These are phyloP conservation scores for Panagrolaimus sp. DNA, from an alignment of 1,140 invertebrate species.

Conservation along the genomic window DNA sequence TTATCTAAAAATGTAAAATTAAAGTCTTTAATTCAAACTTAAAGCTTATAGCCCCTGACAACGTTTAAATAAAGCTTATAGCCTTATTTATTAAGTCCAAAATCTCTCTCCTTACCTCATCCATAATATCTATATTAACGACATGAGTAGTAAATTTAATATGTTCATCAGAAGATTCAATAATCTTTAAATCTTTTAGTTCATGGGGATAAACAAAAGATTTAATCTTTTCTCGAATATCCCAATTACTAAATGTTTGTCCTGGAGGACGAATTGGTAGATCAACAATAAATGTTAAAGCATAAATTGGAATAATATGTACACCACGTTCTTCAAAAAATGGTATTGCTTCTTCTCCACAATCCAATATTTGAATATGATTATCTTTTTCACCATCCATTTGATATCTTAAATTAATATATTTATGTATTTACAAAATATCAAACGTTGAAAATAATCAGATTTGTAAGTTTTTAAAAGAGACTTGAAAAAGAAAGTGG, in stretches of 20 bases:
- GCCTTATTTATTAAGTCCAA: too few species aligned
- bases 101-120: background rate
- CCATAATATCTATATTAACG: slow-evolving; percentile 16
- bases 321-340: slow-evolving; percentile 5
- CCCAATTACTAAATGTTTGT: slow-evolving; percentile 14
- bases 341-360: slow-evolving; percentile 6
- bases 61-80: too few species aligned
- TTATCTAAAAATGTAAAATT: slow-evolving; percentile 5
- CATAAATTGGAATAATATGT: slow-evolving; percentile 8
- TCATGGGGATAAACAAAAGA: slow-evolving; percentile 9
- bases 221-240: slow-evolving; percentile 14
- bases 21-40: too few species aligned
- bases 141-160: slow-evolving; percentile 14
- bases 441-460: too few species aligned
- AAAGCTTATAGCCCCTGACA: too few species aligned
- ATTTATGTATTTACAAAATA: too few species aligned
- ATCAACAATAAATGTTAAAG: slow-evolving; percentile 6
- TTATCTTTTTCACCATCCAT: background rate
- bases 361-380: background rate
- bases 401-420: too few species aligned
- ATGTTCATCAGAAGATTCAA: slow-evolving; percentile 5
- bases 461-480: too few species aligned
- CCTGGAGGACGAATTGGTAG: background rate
- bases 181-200: slow-evolving; percentile 9
- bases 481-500: too few species aligned